Evolutionary conservation across 2,888 invertebrate genomes (phyloP).

Genomic region (Listrodromus nycthemerus): DNA sequence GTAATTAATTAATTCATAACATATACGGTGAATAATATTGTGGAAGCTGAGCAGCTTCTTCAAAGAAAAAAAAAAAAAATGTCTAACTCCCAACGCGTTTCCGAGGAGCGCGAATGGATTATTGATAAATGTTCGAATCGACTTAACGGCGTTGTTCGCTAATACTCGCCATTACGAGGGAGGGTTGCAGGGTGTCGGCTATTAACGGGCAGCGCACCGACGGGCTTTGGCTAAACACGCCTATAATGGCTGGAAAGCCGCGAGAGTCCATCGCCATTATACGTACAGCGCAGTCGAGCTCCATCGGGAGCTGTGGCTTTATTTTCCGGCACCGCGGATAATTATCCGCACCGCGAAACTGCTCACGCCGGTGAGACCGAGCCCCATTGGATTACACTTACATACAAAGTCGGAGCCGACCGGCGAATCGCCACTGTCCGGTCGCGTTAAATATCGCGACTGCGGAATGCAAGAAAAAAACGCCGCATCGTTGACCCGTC

Average conservation of each 20-base stretch:
- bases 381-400: conserved; percentile 11
- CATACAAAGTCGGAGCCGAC: background rate
- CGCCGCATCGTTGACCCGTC: background rate
- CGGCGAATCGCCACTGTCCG: background rate
- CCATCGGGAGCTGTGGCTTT: conserved; percentile 21
- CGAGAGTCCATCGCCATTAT: conserved; percentile 8
- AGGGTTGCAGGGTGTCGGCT: background rate
- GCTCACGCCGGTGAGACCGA: background rate
- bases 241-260: conserved; percentile 37
- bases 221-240: conserved; percentile 41
- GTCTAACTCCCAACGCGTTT: background rate
- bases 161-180: conserved; percentile 37
- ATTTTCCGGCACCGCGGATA: conserved; percentile 10
- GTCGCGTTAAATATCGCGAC: background rate
- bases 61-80: background rate
- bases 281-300: background rate
- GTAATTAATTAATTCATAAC: no score
- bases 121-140: conserved; percentile 40
- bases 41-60: background rate
- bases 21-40: background rate
- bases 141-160: conserved; percentile 35
- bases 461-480: background rate
- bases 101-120: background rate
- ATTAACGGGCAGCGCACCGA: conserved; percentile 39
- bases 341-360: conserved; percentile 12